Base-by-base conservation (phyloP, 2,888 invertebrate genomes). In the Clepsis dumicolana region DNA sequence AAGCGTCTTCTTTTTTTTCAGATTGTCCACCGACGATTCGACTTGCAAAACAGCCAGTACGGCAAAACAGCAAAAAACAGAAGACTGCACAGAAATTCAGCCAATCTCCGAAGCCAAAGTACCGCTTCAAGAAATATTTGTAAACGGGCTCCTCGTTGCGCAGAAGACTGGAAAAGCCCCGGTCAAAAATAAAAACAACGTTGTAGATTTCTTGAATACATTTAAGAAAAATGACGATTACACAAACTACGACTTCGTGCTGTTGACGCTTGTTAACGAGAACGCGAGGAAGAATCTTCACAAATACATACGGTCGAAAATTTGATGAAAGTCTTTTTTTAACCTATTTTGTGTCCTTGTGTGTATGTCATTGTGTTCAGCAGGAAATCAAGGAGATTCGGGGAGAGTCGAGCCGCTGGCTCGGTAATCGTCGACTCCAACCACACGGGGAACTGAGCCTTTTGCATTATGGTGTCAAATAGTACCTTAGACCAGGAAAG, bases 271-370 rank as follows among this genome's bases (percentile, higher is more conserved):
- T 8, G 41, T 65, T 0, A 67, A 38, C 21, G 63, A 64, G 4
- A 72, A 69, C 54, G 60, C 62, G 7, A 41, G 57, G 3, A 64
- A 38, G 48, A 48, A 25, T 64, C 24, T 65, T 54, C 52, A 35
- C 25, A 62, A 72, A 69, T 71, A 69, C 64, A 71, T 59, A 29
- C 44, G 56, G 41, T 72, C 74, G 2, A 74, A 74, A 62, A 54
- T 74, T 25, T 72, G 57, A 57, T 16, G 4, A 12, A 3, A 53
- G 35, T 65, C 38, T 59, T 72, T 64, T 64, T 29, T 21, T n/a
- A n/a, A n/a, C n/a, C n/a, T n/a, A n/a, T n/a, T n/a, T n/a, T n/a
- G n/a, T n/a, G n/a, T n/a, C n/a, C n/a, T n/a, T n/a, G n/a, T n/a
- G n/a, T n/a, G n/a, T n/a, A n/a, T n/a, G n/a, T n/a, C n/a, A n/a